phyloP scores from a whole-genome alignment of 2,797 vertebrate species.

The Odontamblyopus lacepedii region DNA sequence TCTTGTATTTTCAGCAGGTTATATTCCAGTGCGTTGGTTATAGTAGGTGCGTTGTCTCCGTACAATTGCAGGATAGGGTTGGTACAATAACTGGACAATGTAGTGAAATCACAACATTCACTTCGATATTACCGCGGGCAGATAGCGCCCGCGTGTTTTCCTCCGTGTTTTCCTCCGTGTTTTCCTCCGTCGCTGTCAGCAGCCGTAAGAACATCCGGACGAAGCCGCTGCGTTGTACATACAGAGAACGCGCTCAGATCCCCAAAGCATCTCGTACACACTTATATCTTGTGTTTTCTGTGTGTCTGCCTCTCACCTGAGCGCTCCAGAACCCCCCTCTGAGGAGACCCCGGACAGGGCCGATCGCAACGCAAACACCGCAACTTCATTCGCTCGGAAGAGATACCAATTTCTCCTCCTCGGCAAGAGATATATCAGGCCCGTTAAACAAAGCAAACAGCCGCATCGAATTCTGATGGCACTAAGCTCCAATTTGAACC shows the following conservation, averaged over 20 bases:
- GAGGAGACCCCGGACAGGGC: conserved; percentile 31
- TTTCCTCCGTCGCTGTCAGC: not conserved
- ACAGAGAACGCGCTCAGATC: not conserved
- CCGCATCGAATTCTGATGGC: conserved; percentile 68
- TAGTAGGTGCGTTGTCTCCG: too few species aligned
- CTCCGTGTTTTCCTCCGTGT: not conserved
- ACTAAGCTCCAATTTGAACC: conserved; percentile 73
- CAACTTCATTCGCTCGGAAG: conserved; percentile 71
- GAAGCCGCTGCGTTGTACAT: not conserved
- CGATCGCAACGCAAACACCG: conserved; percentile 68
- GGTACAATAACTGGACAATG: not conserved
- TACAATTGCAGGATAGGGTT: not conserved
- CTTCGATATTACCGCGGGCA: too few species aligned
- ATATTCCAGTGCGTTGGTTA: too few species aligned
- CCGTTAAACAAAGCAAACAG: conserved; percentile 82
- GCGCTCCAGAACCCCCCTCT: conserved; percentile 37
- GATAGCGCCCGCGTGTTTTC: not conserved
- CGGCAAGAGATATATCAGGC: conserved; percentile 72
- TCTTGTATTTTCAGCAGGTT: too few species aligned
- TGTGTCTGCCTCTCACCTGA: conserved; percentile 29
- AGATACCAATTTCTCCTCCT: conserved; percentile 76
- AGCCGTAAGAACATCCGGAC: too few species aligned
- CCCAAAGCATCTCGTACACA: conserved; percentile 1
- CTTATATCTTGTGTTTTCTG: conserved; percentile 33
- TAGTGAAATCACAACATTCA: too few species aligned